These are phyloP conservation scores for Thymelicus lineola DNA, from an alignment of 2,888 invertebrate genomes.

Conservation along the genomic window DNA sequence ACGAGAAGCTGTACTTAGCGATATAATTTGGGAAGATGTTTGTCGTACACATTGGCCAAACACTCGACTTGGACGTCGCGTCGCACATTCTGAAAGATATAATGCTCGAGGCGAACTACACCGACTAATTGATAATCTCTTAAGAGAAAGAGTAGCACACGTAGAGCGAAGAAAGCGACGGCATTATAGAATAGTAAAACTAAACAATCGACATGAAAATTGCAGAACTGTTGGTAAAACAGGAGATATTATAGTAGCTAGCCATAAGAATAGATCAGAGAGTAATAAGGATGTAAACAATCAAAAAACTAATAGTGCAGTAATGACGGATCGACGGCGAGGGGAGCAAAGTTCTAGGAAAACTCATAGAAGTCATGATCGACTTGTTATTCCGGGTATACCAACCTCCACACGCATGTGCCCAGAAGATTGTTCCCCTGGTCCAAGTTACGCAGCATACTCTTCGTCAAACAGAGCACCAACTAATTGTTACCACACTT, in stretches of 20 bases:
- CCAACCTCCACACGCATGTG: slow-evolving; percentile 51
- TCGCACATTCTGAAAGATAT: slow-evolving; percentile 63
- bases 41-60: slow-evolving; percentile 81
- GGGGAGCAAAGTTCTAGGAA: slow-evolving; percentile 54
- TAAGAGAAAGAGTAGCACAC: slow-evolving; percentile 75
- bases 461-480: slow-evolving; percentile 58
- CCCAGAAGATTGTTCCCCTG: slow-evolving; percentile 64
- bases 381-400: slow-evolving; percentile 51
- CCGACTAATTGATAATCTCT: slow-evolving; percentile 71
- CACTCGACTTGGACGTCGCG: slow-evolving; percentile 68
- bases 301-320: slow-evolving; percentile 58
- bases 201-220: slow-evolving; percentile 75
- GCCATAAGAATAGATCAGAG: slow-evolving; percentile 68
- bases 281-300: slow-evolving; percentile 60
- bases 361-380: slow-evolving; percentile 62
- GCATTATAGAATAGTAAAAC: slow-evolving; percentile 78
- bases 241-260: slow-evolving; percentile 79
- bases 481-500: slow-evolving; percentile 69
- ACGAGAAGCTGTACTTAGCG: slow-evolving; percentile 78
- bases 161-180: slow-evolving; percentile 74
- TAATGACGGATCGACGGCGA: slow-evolving; percentile 54
- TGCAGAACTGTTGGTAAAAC: slow-evolving; percentile 75
- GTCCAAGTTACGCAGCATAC: slow-evolving; percentile 63
- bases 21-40: slow-evolving; percentile 81
- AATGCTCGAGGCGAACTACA: slow-evolving; percentile 71